Conservation (phyloP, 2,113 vertebrate genomes). For the Corydoras sp. region DNA sequence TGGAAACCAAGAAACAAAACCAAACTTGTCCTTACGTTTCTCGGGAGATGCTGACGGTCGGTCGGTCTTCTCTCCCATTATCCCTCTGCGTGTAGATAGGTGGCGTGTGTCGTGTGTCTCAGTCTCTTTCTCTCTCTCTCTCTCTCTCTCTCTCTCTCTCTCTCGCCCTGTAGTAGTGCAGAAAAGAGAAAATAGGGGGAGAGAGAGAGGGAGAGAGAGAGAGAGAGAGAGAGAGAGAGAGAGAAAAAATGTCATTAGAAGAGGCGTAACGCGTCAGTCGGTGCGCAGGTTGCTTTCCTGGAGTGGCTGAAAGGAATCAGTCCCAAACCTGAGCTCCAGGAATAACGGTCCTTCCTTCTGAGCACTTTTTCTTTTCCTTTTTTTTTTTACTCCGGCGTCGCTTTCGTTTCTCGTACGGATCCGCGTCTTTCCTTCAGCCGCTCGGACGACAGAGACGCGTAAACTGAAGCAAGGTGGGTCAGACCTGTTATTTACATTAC, state of each 20-base stretch:
- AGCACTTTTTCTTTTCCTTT: slow-evolving; percentile 61
- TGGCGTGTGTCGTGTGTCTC: slow-evolving; percentile 99
- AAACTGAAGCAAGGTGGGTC: slow-evolving; percentile 76
- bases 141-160: slow-evolving; percentile 6
- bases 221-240: slow-evolving; percentile 24
- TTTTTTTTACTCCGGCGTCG: slow-evolving; percentile 24
- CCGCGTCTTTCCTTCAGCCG: slow-evolving; percentile 76
- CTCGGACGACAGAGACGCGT: slow-evolving; percentile 72
- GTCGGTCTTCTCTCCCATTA: slow-evolving; percentile 97
- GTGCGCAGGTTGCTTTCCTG: slow-evolving; percentile 99
- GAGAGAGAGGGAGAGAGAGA: slow-evolving; percentile 69
- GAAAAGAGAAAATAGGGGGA: slow-evolving; percentile 69
- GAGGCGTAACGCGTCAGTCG: slow-evolving; percentile 99
- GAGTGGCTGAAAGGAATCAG: slow-evolving; percentile 99
- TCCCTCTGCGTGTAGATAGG: slow-evolving; percentile 99
- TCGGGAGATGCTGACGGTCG: slow-evolving; percentile 97
- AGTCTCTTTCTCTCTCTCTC: slow-evolving; percentile 75
- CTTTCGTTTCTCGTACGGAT: slow-evolving; percentile 84
- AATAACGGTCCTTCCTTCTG: slow-evolving; percentile 95
- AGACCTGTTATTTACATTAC: slow-evolving; percentile 23
- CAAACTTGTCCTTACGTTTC: slow-evolving; percentile 85
- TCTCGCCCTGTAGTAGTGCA: slow-evolving; percentile 32
- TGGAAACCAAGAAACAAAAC: slow-evolving; percentile 49
- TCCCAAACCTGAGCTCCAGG: slow-evolving; percentile 98
- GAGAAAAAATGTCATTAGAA: slow-evolving; percentile 98